Conservation (phyloP, 64 coral and sea anemone genomes). For the Catalaphyllia jardinei region DNA sequence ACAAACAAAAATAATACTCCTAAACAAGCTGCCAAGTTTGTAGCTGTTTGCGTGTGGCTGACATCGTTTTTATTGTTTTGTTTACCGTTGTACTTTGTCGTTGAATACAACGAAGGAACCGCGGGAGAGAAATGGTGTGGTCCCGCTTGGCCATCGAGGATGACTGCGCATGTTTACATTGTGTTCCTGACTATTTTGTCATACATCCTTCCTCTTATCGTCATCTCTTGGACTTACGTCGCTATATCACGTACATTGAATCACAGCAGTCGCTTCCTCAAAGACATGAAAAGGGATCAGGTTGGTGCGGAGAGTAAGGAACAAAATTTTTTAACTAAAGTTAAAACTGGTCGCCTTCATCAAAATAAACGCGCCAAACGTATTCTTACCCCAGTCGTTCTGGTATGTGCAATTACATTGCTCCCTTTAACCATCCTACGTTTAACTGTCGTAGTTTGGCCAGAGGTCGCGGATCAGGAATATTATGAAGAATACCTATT, state of each 20-base stretch:
- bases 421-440: constrained; percentile 53
- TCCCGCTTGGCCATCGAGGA: neutral
- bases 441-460: constrained; percentile 30
- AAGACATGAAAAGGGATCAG: constrained; percentile 7
- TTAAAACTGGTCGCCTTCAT: constrained; percentile 32
- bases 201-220: constrained; percentile 37
- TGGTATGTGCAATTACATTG: constrained; percentile 59
- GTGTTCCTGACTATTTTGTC: constrained; percentile 16
- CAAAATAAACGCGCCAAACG: constrained; percentile 60
- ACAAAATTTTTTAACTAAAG: neutral
- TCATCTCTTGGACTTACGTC: constrained; percentile 36
- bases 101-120: constrained; percentile 20
- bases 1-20: neutral
- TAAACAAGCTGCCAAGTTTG: constrained; percentile 2
- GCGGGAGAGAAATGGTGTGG: neutral
- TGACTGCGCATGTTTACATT: neutral
- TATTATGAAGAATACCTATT: constrained; percentile 31
- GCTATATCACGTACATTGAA: constrained; percentile 34
- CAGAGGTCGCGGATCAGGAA: neutral
- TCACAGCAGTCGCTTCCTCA: constrained; percentile 26
- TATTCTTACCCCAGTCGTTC: constrained; percentile 60
- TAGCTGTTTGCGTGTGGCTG: constrained; percentile 44
- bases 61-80: constrained; percentile 35
- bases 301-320: neutral
- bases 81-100: constrained; percentile 52